A percentile compares a stretch with the other conserved stretches of the same genome.
Conservation (phyloP, 2,797 vertebrate species). For the Halcyon smyrnensis region DNA sequence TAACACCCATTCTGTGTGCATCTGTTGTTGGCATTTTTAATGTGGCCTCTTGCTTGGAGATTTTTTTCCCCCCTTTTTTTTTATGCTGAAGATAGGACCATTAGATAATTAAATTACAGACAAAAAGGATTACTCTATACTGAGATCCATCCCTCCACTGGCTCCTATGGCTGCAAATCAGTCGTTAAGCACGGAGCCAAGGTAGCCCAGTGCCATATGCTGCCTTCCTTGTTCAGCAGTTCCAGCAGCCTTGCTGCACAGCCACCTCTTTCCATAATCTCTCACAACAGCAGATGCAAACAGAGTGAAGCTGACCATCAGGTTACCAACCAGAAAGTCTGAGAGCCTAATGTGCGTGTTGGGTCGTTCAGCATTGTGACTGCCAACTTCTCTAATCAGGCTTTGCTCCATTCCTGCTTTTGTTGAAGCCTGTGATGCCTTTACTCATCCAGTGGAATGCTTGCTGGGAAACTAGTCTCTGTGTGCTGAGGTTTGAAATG, state of each 20-base stretch:
- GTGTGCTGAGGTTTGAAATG: not conserved
- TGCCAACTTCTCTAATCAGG: not conserved
- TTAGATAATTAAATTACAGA: constrained; percentile 38
- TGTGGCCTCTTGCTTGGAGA: not conserved
- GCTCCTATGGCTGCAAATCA: not conserved
- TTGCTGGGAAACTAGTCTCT: not conserved
- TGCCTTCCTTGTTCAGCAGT: not conserved
- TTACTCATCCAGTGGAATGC: not conserved
- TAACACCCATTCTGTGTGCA: not conserved
- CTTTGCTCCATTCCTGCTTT: not conserved
- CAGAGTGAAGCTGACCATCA: not conserved
- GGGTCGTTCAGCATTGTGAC: rapidly evolving
- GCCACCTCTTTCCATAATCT: not conserved
- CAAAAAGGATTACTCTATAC: not conserved
- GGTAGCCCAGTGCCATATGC: not conserved
- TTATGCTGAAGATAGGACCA: not conserved
- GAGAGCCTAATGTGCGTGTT: not conserved
- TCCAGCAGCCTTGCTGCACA: not conserved
- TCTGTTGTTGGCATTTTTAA: not conserved
- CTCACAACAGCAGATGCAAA: not conserved
- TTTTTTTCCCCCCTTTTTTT: not conserved
- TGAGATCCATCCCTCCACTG: not conserved
- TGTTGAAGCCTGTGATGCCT: not conserved
- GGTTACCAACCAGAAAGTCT: not conserved
- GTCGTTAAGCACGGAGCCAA: not conserved